Evolutionary conservation across 2,888 invertebrate species (phyloP), one percentile per base, ranked within the genome.

Genomic region (Drosophila borborema): DNA sequence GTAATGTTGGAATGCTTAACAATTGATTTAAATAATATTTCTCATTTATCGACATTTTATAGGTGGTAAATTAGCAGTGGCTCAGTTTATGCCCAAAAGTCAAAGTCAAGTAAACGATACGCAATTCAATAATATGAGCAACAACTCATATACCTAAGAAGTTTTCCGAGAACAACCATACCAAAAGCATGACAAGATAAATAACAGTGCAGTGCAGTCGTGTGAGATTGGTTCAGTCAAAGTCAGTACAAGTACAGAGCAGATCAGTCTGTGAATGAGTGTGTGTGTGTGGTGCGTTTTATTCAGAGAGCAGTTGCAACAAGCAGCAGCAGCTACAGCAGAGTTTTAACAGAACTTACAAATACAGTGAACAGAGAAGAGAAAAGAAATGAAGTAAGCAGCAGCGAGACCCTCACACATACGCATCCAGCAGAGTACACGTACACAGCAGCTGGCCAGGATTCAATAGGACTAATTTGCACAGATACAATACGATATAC

Each of bases 11-110:
- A 71, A 72, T 81, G 62, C 60, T 67, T 64, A 74, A 68, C 48
- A 83, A 83, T 69, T 80, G 69, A 82, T 86, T 81, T 79, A 82
- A 90, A 91, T 91, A 89, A 88, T 82, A 76, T 91, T 91, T 91
- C 90, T 91, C 85, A 91, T 91, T 91, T 87, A 84, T 86, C 89
- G 85, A 87, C 89, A 91, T 90, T 90, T 91, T 91, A 89, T 91
- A 92, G 92, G 91, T 92, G 82, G 78, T 90, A 90, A 91, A 82
- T 85, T 89, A 89, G 90, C 82, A 90, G 87, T 80, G 80, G 82
- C 86, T 88, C 89, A 86, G 79, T 89, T 79, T 87, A 86, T 87
- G 75, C 86, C 92, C 90, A 85, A 88, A 82, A 81, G 68, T 80
- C 85, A 89, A 86, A 85, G 81, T 90, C 90, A 89, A 88, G 81